phyloP scores from a whole-genome alignment of 2,113 vertebrate genomes.

The Colinus virginianus region DNA sequence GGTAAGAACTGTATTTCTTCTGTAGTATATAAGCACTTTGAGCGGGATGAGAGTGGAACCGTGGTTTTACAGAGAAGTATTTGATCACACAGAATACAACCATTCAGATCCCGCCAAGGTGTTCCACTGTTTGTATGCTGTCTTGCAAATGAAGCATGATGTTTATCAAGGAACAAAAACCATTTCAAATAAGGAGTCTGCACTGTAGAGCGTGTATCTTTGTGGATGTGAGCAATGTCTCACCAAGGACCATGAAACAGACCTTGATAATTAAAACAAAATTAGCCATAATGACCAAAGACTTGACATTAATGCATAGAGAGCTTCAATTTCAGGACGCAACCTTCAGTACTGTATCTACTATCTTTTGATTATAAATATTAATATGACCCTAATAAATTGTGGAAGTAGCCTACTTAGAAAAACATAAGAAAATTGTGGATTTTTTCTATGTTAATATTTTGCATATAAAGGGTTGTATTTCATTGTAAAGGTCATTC shows the following conservation, averaged over 20 bases:
- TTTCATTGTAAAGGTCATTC: background rate
- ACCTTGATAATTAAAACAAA: background rate
- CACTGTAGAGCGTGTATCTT: background rate
- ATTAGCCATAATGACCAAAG: background rate
- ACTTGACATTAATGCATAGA: background rate
- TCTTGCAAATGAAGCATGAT: background rate
- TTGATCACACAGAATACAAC: background rate
- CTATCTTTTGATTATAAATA: background rate
- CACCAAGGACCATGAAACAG: background rate
- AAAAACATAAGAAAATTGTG: background rate
- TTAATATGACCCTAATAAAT: background rate
- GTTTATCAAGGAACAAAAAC: background rate
- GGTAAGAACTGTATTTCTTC: background rate
- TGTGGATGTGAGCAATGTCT: background rate
- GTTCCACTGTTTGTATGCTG: background rate
- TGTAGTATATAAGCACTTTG: background rate
- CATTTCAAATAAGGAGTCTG: background rate
- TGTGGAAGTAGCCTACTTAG: background rate
- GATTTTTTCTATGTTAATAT: background rate
- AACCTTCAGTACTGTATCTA: background rate
- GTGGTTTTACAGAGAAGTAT: background rate
- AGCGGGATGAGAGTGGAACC: background rate
- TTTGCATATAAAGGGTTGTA: background rate
- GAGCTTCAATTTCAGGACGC: background rate
- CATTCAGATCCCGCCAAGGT: background rate